Evolutionary conservation across 2,888 invertebrate species (phyloP).

Genomic region (Diaphora mendica): DNA sequence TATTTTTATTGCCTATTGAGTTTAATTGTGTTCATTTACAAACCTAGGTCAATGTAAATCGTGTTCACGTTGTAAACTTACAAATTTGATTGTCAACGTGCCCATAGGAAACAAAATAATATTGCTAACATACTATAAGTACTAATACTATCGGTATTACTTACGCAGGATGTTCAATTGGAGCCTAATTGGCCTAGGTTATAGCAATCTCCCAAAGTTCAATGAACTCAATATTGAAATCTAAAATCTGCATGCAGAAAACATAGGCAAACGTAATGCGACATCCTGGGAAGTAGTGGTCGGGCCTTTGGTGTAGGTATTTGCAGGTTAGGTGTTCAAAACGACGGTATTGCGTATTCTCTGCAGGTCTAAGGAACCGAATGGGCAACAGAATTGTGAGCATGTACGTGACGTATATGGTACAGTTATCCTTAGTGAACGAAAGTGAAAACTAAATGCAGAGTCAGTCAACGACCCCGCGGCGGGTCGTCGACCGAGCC

Average conservation of each 20-base stretch:
- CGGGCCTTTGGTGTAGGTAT: conserved; percentile 23
- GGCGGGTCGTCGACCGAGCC: conserved; percentile 83
- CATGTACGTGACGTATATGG: conserved; percentile 79
- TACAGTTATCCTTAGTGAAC: conserved; percentile 86
- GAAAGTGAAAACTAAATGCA: conserved; percentile 86
- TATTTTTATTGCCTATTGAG: conserved; percentile 36
- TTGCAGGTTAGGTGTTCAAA: conserved; percentile 31
- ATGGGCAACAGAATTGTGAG: conserved; percentile 63
- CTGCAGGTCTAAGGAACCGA: conserved; percentile 66
- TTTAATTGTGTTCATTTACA: conserved; percentile 32
- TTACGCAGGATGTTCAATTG: conserved; percentile 33
- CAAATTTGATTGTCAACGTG: conserved; percentile 7
- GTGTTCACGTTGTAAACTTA: conserved; percentile 13
- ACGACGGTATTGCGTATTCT: conserved; percentile 63
- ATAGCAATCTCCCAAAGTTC: conserved; percentile 42
- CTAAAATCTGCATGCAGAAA: conserved; percentile 24
- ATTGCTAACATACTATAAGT: not conserved
- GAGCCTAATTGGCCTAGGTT: conserved; percentile 41
- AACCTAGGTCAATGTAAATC: conserved; percentile 48
- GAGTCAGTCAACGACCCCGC: conserved; percentile 80
- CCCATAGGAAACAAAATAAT: conserved; percentile 1
- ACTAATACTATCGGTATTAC: not conserved
- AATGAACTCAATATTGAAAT: conserved; percentile 38
- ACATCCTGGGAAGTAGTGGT: conserved; percentile 11
- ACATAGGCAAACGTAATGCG: conserved; percentile 11